These are phyloP conservation scores for Zaprionus ornatus DNA, from an alignment of 1,140 invertebrate genomes.

Conservation along the genomic window DNA sequence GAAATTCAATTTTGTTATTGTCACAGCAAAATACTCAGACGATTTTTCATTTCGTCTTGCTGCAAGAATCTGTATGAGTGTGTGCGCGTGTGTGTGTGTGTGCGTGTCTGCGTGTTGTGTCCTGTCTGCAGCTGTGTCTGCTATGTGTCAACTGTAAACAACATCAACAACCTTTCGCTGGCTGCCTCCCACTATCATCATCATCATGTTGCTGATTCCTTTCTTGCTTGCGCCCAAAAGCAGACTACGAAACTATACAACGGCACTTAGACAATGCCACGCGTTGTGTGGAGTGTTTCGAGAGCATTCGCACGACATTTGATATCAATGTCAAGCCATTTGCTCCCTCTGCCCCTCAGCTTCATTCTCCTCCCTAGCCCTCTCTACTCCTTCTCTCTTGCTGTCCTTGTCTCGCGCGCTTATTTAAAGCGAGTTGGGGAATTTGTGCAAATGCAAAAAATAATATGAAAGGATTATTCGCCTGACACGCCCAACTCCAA, in stretches of 20 bases:
- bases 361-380: background rate
- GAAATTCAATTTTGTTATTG: conserved; percentile 47
- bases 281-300: conserved; percentile 28
- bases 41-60: conserved; percentile 42
- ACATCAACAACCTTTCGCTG: conserved; percentile 50
- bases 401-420: conserved; percentile 21
- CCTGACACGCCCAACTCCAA: conserved; percentile 69
- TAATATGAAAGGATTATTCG: conserved; percentile 64
- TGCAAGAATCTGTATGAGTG: background rate
- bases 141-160: conserved; percentile 79
- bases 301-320: conserved; percentile 68
- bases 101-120: conserved; percentile 16
- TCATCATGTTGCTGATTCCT: conserved; percentile 10
- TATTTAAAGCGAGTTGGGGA: conserved; percentile 43
- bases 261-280: conserved; percentile 52
- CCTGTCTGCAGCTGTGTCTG: conserved; percentile 79
- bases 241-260: conserved; percentile 66
- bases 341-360: conserved; percentile 18
- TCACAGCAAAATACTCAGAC: conserved; percentile 31
- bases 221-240: conserved; percentile 46
- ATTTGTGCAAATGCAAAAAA: conserved; percentile 42
- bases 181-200: background rate
- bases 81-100: conserved; percentile 13
- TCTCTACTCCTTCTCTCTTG: background rate
- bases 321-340: conserved; percentile 80